These are phyloP conservation scores for Lepidocyrtoides sp. DNA, from an alignment of 2,888 invertebrate species.

Conservation along the genomic window DNA sequence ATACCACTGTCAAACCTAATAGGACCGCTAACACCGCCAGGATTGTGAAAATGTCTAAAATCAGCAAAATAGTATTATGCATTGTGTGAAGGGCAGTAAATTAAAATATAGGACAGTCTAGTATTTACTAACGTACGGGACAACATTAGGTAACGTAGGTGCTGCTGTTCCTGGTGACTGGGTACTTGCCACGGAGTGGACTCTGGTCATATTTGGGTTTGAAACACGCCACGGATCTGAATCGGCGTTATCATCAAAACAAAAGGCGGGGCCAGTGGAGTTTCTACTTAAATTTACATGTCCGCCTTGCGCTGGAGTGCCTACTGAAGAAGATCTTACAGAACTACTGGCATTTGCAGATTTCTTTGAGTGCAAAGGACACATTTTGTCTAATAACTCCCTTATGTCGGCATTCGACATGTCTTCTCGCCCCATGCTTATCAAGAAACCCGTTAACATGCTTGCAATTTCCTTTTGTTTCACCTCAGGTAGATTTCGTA, in stretches of 20 bases:
- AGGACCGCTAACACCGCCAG: background rate
- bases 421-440: constrained; percentile 75
- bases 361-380: background rate
- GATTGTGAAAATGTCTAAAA: constrained; percentile 2
- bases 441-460: constrained; percentile 66
- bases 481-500: background rate
- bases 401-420: constrained; percentile 69
- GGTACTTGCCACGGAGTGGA: background rate
- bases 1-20: background rate
- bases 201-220: background rate
- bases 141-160: constrained; percentile 45
- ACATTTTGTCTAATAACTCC: constrained; percentile 65
- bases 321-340: background rate
- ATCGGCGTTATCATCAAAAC: background rate
- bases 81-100: background rate
- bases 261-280: background rate
- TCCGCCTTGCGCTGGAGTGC: background rate
- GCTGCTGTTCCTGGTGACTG: constrained; percentile 29
- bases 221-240: constrained; percentile 23
- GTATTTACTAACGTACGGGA: constrained; percentile 45
- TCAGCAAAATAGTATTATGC: background rate
- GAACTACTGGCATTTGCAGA: background rate
- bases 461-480: constrained; percentile 72
- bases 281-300: background rate
- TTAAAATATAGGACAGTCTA: background rate